Conservation (phyloP, 53 echinoderm and acorn worm species). For the Mesocentrotus franciscanus region DNA sequence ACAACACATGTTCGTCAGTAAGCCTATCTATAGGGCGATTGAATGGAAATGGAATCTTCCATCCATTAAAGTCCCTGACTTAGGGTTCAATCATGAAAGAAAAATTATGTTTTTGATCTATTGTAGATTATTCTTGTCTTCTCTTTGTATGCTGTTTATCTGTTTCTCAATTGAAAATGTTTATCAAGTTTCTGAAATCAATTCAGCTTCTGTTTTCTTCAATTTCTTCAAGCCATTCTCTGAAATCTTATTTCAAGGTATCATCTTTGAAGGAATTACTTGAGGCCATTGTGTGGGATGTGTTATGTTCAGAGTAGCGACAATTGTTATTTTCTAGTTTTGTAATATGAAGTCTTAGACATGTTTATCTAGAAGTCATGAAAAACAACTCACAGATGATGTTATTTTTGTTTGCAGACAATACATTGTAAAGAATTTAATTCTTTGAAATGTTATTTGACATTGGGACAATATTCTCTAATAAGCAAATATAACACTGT, state of each 20-base stretch:
- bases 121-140: not conserved
- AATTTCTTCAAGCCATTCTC: not conserved
- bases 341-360: not conserved
- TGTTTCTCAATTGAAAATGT: not conserved
- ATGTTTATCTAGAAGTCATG: not conserved
- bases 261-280: not conserved
- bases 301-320: not conserved
- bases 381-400: not conserved
- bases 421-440: not conserved
- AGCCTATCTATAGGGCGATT: not conserved
- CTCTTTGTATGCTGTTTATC: not conserved
- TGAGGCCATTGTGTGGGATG: not conserved
- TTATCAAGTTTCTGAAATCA: not conserved
- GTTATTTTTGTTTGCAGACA: not conserved
- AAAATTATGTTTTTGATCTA: not conserved
- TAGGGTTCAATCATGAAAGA: not conserved
- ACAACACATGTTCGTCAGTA: conserved; percentile 16
- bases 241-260: not conserved
- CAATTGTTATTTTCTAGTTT: not conserved
- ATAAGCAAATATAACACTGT: not conserved
- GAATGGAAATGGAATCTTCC: conserved; percentile 3
- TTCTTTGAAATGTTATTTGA: not conserved
- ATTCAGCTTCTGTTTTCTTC: not conserved
- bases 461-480: not conserved
- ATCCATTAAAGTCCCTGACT: not conserved